Percentiles rank a stretch among this genome's conserved stretches.
These are phyloP conservation scores for Acromyrmex heyeri DNA, from an alignment of 1,140 invertebrate genomes.

Conservation along the genomic window DNA sequence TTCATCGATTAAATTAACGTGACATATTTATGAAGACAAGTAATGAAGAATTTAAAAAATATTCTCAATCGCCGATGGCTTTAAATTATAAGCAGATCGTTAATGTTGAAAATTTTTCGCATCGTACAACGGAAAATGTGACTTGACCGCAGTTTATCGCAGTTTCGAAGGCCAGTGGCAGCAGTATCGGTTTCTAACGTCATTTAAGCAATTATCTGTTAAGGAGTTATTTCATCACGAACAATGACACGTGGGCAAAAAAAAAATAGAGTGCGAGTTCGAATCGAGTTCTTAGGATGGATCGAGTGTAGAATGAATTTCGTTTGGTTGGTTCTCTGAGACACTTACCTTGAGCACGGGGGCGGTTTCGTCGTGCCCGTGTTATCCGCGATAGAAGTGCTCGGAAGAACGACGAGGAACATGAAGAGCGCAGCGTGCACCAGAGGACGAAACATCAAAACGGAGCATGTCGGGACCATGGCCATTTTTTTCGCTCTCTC, in stretches of 20 bases:
- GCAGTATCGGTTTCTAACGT: background rate
- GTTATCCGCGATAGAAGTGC: slow-evolving; percentile 62
- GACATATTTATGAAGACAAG: slow-evolving; percentile 2
- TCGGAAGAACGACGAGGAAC: slow-evolving; percentile 70
- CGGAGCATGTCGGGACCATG: slow-evolving; percentile 65
- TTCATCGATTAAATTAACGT: background rate
- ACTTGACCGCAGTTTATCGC: slow-evolving; percentile 18
- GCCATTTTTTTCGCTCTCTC: slow-evolving; percentile 75
- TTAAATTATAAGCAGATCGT: background rate
- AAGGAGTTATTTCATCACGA: background rate
- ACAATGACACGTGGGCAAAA: background rate
- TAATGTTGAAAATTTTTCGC: slow-evolving; percentile 8
- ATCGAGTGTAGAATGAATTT: background rate
- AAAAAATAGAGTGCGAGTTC: slow-evolving; percentile 5
- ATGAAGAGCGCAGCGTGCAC: slow-evolving; percentile 70
- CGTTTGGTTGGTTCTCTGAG: slow-evolving; percentile 31
- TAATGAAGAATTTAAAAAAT: background rate
- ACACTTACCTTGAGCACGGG: slow-evolving; percentile 83
- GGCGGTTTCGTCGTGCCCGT: slow-evolving; percentile 72
- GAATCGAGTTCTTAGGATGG: background rate
- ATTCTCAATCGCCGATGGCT: background rate
- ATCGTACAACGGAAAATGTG: background rate
- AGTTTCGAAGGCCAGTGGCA: background rate
- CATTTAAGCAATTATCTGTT: background rate
- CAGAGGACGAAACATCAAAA: slow-evolving; percentile 70